Conservation (phyloP, 2,797 vertebrate species). For the Enteromius anoplus region DNA sequence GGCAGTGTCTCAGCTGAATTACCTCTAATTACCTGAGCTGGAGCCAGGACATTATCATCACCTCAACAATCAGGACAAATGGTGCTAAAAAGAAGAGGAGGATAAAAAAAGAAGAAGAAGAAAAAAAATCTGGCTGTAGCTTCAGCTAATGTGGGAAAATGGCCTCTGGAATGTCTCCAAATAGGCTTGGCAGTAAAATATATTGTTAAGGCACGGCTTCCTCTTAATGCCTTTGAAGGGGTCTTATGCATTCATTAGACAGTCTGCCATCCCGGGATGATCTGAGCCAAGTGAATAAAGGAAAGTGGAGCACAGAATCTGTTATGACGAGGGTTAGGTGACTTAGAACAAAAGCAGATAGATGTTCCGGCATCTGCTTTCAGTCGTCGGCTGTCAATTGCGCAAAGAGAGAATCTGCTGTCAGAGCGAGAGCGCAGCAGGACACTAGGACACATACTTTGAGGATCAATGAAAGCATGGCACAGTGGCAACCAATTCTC, state of each 20-base stretch:
- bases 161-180: conserved; percentile 56
- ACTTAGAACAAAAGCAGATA: conserved; percentile 41
- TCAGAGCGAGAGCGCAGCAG: conserved; percentile 31
- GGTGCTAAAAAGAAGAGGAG: conserved; percentile 27
- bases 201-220: conserved; percentile 52
- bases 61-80: conserved; percentile 56
- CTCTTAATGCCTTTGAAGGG: conserved; percentile 57
- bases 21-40: conserved; percentile 58
- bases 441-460: conserved; percentile 21
- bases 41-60: conserved; percentile 62
- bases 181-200: conserved; percentile 57
- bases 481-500: conserved; percentile 22
- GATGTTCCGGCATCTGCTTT: conserved; percentile 55
- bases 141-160: conserved; percentile 53
- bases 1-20: conserved; percentile 49
- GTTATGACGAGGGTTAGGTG: conserved; percentile 45
- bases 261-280: conserved; percentile 51
- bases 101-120: conserved; percentile 28
- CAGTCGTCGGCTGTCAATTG: conserved; percentile 51
- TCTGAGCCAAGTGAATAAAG: conserved; percentile 56
- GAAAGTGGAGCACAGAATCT: conserved; percentile 43
- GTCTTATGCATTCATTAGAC: conserved; percentile 58
- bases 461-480: conserved; percentile 42
- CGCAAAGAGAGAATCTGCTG: conserved; percentile 36
- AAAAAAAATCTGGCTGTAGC: conserved; percentile 50